phyloP scores from a whole-genome alignment of 1,140 invertebrate genomes.

The Neodiprion virginianus region DNA sequence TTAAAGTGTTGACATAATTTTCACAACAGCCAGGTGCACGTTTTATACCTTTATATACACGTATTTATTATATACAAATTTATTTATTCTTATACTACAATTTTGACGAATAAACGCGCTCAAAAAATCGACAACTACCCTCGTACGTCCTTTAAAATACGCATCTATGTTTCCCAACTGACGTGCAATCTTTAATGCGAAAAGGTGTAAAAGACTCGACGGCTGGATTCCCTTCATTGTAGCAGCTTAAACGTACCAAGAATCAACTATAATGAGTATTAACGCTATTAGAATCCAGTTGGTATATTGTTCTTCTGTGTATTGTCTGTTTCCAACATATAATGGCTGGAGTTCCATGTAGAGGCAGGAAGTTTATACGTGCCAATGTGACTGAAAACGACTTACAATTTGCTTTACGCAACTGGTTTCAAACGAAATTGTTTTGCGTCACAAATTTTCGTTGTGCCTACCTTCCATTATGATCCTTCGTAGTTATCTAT shows the following conservation, averaged over 20 bases:
- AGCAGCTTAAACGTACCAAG: background rate
- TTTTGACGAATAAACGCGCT: background rate
- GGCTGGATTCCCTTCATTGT: no score
- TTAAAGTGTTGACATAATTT: background rate
- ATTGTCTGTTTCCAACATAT: background rate
- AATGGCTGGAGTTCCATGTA: background rate
- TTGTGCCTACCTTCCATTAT: no score
- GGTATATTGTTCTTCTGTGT: background rate
- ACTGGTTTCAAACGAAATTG: background rate
- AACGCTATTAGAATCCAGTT: background rate
- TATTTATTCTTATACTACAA: background rate
- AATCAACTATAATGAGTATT: background rate
- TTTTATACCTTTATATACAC: conserved; percentile 19
- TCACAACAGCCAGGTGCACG: background rate
- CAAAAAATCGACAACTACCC: background rate
- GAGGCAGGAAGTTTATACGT: background rate
- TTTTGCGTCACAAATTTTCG: background rate
- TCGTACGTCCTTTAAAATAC: background rate
- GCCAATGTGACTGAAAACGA: background rate
- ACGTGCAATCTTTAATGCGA: no score
- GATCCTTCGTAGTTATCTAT: no score
- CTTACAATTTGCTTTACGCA: background rate
- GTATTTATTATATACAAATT: background rate
- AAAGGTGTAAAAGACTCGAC: no score
- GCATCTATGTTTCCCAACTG: background rate